Evolutionary conservation across 2,888 invertebrate genomes (phyloP).

Genomic region (Cabera pusaria): DNA sequence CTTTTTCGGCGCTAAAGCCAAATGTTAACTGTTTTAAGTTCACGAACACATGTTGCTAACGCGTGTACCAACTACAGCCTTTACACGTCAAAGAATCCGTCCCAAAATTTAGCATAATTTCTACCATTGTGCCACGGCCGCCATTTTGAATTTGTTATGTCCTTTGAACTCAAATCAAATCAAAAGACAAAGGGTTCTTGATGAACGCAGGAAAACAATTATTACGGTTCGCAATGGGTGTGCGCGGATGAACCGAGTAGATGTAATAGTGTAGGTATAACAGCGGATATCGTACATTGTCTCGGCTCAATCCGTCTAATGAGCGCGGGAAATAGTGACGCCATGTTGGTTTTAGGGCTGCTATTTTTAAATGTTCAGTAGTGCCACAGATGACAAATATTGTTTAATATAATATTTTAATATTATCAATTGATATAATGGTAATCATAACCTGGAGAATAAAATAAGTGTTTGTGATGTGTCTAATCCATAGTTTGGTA

Average conservation of each 20-base stretch:
- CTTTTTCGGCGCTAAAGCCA: too few relatives aligned
- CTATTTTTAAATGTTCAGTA: too few relatives aligned
- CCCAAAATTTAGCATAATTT: constrained; percentile 11
- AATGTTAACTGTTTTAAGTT: too few relatives aligned
- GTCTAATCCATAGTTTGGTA: too few relatives aligned
- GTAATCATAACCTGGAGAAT: too few relatives aligned
- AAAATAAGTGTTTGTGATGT: too few relatives aligned
- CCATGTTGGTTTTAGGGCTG: constrained; percentile 52
- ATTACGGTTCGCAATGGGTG: constrained; percentile 9
- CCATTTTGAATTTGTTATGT: constrained; percentile 20
- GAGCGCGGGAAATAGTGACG: constrained; percentile 59
- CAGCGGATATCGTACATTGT: constrained; percentile 58
- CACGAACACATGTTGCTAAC: too few relatives aligned
- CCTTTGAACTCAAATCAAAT: constrained; percentile 8
- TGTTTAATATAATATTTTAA: too few relatives aligned
- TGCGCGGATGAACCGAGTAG: constrained; percentile 4
- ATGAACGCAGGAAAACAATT: constrained; percentile 18
- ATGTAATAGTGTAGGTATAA: constrained; percentile 17
- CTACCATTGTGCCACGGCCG: constrained; percentile 4
- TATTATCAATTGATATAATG: too few relatives aligned
- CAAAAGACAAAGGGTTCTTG: constrained; percentile 11
- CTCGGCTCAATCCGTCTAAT: constrained; percentile 63
- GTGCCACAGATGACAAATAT: too few relatives aligned
- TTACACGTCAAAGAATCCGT: neutral
- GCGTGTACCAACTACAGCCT: too few relatives aligned